phyloP scores from a whole-genome alignment of 2,797 vertebrate genomes.

The Nyctalus aviator region DNA sequence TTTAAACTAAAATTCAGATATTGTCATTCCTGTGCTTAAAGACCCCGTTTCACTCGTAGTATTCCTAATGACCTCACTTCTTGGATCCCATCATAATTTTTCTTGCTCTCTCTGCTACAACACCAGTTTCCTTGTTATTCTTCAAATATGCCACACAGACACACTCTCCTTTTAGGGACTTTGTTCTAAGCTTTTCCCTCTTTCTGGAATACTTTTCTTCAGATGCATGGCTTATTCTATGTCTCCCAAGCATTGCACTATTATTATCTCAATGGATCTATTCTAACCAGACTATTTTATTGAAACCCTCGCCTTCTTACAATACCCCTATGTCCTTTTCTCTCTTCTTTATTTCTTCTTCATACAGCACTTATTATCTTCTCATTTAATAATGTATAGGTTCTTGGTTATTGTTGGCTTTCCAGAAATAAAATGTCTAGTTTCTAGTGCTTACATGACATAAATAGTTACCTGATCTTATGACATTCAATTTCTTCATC shows the following conservation, averaged over 20 bases:
- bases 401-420: background rate
- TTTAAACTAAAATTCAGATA: background rate
- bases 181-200: background rate
- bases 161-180: background rate
- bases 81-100: background rate
- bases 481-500: background rate
- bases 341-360: background rate
- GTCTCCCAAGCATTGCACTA: background rate
- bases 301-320: background rate
- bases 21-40: background rate
- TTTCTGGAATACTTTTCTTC: background rate
- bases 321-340: background rate
- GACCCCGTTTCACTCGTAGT: too few species aligned
- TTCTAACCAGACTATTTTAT: background rate
- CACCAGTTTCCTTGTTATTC: background rate
- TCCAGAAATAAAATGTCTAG: background rate
- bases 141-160: background rate
- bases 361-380: background rate
- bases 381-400: background rate
- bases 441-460: background rate
- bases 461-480: background rate
- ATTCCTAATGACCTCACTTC: background rate
- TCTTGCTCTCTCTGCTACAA: background rate
- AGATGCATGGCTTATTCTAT: background rate
- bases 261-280: background rate